These are phyloP conservation scores for Thera britannica DNA, from an alignment of 2,888 invertebrate species.

Conservation along the genomic window DNA sequence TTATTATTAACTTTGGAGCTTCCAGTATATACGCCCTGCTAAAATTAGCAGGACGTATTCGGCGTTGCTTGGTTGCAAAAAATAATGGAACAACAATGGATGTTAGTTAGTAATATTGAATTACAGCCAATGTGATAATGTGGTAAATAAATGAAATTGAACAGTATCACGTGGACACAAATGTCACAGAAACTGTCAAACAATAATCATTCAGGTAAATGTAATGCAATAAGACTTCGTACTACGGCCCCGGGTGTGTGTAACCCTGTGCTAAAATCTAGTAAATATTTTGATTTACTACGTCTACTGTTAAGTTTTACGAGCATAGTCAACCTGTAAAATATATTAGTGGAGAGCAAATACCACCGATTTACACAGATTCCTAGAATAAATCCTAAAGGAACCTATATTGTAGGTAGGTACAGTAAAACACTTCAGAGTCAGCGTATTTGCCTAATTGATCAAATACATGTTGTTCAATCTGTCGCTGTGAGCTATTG, in stretches of 20 bases:
- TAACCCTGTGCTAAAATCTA: neutral
- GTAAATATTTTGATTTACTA: constrained; percentile 13
- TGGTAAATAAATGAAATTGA: too few relatives aligned
- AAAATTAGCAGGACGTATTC: too few relatives aligned
- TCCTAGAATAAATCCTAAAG: constrained; percentile 54
- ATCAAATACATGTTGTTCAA: constrained; percentile 83
- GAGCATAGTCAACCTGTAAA: constrained; percentile 28
- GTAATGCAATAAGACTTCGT: neutral
- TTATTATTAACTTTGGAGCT: too few relatives aligned
- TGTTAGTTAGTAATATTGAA: too few relatives aligned
- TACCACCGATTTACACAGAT: constrained; percentile 40
- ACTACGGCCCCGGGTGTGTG: neutral
- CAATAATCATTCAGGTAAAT: too few relatives aligned
- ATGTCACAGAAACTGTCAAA: too few relatives aligned
- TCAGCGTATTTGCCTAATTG: constrained; percentile 85
- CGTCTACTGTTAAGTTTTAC: constrained; percentile 23
- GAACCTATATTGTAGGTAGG: constrained; percentile 63
- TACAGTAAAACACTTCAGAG: constrained; percentile 76
- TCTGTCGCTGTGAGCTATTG: constrained; percentile 43
- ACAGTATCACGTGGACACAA: too few relatives aligned
- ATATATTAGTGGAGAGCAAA: constrained; percentile 24
- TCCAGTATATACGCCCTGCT: too few relatives aligned
- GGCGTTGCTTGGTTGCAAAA: too few relatives aligned
- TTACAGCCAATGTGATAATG: too few relatives aligned
- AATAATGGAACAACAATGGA: too few relatives aligned